phyloP scores from a whole-genome alignment of 2,888 invertebrate species.

The Caenorhabditis plicata region DNA sequence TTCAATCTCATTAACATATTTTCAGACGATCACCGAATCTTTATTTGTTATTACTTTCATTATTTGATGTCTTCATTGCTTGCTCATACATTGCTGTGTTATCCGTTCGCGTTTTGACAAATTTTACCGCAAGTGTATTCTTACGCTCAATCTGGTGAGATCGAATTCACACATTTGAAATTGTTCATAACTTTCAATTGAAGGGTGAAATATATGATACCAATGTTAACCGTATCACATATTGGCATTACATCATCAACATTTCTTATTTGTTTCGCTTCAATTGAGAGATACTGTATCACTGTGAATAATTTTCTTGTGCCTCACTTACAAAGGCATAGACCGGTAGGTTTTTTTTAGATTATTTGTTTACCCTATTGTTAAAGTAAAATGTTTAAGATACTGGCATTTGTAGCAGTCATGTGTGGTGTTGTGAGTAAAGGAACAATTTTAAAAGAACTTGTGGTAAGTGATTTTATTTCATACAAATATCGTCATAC shows the following conservation, averaged over 20 bases:
- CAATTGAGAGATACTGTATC: conserved; percentile 48
- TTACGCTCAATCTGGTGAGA: conserved; percentile 38
- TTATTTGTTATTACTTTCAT: conserved; percentile 42
- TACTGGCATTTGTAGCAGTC: conserved; percentile 48
- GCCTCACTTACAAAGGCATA: conserved; percentile 24
- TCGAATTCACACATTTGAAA: not conserved
- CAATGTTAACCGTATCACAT: conserved; percentile 46
- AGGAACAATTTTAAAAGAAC: conserved; percentile 51
- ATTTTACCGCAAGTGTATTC: conserved; percentile 32
- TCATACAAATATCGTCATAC: not conserved
- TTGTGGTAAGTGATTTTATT: conserved; percentile 37
- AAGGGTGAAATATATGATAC: conserved; percentile 46
- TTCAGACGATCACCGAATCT: conserved; percentile 49
- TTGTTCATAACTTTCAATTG: not conserved
- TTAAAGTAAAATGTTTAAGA: not conserved
- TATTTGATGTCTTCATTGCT: conserved; percentile 49
- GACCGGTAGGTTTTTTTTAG: conserved; percentile 3
- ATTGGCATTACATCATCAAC: conserved; percentile 47
- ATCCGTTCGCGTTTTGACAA: conserved; percentile 34
- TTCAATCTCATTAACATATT: not conserved
- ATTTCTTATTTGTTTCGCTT: conserved; percentile 53
- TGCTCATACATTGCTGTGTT: conserved; percentile 47
- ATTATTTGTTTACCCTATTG: not conserved
- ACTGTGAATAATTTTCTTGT: conserved; percentile 37
- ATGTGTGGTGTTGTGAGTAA: conserved; percentile 57